phyloP scores from a whole-genome alignment of 2,113 vertebrate genomes.

The Rhineura floridana region DNA sequence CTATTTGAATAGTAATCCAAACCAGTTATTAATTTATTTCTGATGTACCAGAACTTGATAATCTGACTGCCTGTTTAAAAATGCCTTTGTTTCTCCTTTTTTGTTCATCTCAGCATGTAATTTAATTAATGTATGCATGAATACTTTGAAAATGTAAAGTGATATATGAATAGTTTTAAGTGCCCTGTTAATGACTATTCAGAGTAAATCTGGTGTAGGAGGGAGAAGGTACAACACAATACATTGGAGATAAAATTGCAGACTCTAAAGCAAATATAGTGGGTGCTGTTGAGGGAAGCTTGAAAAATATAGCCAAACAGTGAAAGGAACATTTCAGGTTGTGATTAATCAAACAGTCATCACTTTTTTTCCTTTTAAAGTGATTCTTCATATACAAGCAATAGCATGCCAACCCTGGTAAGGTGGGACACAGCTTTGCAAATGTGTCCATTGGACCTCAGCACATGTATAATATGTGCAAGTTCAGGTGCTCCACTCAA shows the following conservation, averaged over 20 bases:
- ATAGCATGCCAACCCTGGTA: background rate
- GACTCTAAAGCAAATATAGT: conserved; percentile 16
- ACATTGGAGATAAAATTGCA: background rate
- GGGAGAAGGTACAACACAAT: conserved; percentile 1
- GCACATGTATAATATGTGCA: too few species aligned
- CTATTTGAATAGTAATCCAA: conserved; percentile 58
- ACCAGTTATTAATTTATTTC: conserved; percentile 70
- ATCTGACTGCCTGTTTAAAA: conserved; percentile 60
- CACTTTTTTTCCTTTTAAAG: background rate
- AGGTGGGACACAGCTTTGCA: background rate
- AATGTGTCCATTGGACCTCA: background rate
- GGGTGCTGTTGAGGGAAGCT: conserved; percentile 17
- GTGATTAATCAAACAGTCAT: background rate
- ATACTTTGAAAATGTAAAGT: conserved; percentile 61
- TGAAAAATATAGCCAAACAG: background rate
- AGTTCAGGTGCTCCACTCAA: too few species aligned
- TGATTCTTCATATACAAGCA: background rate
- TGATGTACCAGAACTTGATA: conserved; percentile 58
- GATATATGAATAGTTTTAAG: conserved; percentile 48
- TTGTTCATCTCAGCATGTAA: conserved; percentile 65
- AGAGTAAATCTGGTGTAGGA: conserved; percentile 42
- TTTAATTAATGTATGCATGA: conserved; percentile 62
- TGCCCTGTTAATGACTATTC: conserved; percentile 48
- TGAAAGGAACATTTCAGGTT: conserved; percentile 29
- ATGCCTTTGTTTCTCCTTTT: conserved; percentile 61